Percentiles rank a stretch among this genome's conserved stretches.
phyloP scores from a whole-genome alignment of 1,140 invertebrate genomes.

The Akabosia matsudoensis region DNA sequence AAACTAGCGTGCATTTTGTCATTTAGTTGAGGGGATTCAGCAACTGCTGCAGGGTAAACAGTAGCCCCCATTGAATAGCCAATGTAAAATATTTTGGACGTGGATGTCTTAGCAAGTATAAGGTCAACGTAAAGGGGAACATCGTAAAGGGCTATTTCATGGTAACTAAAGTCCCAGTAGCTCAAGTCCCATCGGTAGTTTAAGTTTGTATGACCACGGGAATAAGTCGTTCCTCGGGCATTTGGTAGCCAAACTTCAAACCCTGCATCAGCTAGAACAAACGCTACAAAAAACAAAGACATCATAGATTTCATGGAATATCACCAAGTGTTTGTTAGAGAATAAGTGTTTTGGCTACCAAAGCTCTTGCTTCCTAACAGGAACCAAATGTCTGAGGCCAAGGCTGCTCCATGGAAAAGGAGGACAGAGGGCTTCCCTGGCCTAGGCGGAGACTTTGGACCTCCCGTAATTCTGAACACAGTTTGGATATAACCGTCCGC shows the following conservation, averaged over 20 bases:
- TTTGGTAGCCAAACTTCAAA: slow-evolving; percentile 57
- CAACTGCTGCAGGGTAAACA: background rate
- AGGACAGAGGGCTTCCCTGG: slow-evolving; percentile 56
- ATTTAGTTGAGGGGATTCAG: background rate
- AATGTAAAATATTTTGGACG: background rate
- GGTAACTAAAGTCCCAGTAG: slow-evolving; percentile 46
- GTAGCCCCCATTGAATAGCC: background rate
- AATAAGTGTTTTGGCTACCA: no score
- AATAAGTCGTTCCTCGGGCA: slow-evolving; percentile 57
- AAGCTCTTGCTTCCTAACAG: background rate
- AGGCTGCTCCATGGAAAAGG: slow-evolving; percentile 50
- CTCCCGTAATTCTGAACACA: background rate
- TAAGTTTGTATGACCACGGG: slow-evolving; percentile 45
- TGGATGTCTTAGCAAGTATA: background rate
- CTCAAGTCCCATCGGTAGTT: slow-evolving; percentile 28
- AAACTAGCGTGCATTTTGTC: background rate
- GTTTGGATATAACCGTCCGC: background rate
- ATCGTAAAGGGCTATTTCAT: background rate
- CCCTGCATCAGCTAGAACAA: background rate
- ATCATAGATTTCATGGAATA: no score
- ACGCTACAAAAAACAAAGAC: slow-evolving; percentile 8
- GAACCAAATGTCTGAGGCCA: background rate
- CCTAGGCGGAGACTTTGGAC: slow-evolving; percentile 24
- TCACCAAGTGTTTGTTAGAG: no score
- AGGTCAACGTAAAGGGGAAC: background rate